These are phyloP conservation scores for Sinella curviseta DNA, from an alignment of 1,140 invertebrate genomes.

Conservation along the genomic window DNA sequence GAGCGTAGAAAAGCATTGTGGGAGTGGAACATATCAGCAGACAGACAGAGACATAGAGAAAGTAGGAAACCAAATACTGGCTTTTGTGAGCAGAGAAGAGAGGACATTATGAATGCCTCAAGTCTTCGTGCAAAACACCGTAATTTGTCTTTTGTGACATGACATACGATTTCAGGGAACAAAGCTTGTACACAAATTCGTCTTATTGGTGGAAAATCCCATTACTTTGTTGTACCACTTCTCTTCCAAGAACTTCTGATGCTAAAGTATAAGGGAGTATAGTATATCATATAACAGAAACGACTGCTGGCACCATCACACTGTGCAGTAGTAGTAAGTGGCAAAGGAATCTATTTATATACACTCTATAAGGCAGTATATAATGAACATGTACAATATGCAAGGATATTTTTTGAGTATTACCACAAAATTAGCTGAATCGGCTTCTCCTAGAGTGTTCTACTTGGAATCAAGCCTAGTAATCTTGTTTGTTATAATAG, in stretches of 20 bases:
- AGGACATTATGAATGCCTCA: conserved; percentile 24
- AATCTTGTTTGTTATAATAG: background rate
- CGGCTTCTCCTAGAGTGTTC: background rate
- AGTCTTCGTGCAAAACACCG: conserved; percentile 22
- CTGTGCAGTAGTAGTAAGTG: too few species aligned
- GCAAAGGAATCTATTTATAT: too few species aligned
- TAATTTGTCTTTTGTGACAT: conserved; percentile 27
- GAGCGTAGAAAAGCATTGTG: background rate
- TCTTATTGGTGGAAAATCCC: conserved; percentile 20
- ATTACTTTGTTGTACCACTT: conserved; percentile 15
- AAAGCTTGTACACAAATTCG: conserved; percentile 24
- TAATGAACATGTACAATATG: too few species aligned
- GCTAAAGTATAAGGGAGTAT: background rate
- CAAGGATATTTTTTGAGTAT: conserved; percentile 1
- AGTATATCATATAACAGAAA: too few species aligned
- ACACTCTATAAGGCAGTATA: too few species aligned
- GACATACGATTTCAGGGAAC: conserved; percentile 25
- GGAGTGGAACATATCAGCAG: background rate
- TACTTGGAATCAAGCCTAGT: background rate
- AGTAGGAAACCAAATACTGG: background rate
- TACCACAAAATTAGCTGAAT: conserved; percentile 17
- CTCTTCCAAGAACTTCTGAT: background rate
- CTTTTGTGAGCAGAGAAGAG: background rate
- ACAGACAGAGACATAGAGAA: background rate
- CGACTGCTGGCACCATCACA: background rate